Percentiles rank a stretch among this genome's conserved stretches.
Evolutionary conservation across 2,797 vertebrate genomes (phyloP).

Genomic region (Urosaurus nigricauda): DNA sequence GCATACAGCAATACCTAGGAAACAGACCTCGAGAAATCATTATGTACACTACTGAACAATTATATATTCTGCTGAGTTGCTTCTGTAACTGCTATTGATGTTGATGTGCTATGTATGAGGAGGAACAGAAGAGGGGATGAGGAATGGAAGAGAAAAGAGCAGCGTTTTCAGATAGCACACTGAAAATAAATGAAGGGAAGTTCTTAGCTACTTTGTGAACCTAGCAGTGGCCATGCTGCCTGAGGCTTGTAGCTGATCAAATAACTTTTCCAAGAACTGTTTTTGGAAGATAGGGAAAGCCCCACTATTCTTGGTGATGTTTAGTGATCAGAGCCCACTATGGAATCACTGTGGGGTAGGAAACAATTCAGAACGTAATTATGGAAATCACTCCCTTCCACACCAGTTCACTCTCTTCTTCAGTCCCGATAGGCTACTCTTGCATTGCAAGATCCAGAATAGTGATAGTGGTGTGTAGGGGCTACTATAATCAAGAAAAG

Average conservation of each 20-base stretch:
- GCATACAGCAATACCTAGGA: background rate
- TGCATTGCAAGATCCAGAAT: background rate
- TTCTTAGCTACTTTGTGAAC: background rate
- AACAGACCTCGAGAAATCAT: slow-evolving; percentile 11
- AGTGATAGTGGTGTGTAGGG: too few species aligned
- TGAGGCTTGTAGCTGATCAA: too few species aligned
- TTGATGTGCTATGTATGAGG: slow-evolving; percentile 6
- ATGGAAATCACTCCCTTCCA: background rate
- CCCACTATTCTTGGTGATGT: too few species aligned
- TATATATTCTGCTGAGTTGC: slow-evolving; percentile 29
- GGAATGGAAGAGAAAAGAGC: background rate
- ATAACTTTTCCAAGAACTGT: too few species aligned
- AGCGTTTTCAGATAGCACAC: background rate
- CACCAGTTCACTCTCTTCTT: background rate
- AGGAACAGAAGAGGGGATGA: background rate
- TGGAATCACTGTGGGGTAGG: background rate
- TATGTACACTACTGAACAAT: slow-evolving; percentile 4
- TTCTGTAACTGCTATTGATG: background rate
- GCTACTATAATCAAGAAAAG: background rate
- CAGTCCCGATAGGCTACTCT: background rate
- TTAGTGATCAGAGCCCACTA: background rate
- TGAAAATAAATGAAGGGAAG: background rate
- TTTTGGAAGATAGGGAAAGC: too few species aligned
- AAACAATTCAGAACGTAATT: background rate
- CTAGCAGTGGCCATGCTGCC: background rate